These are phyloP conservation scores for Gallinago jamesoni DNA, from an alignment of 2,113 vertebrate species.

Conservation along the genomic window DNA sequence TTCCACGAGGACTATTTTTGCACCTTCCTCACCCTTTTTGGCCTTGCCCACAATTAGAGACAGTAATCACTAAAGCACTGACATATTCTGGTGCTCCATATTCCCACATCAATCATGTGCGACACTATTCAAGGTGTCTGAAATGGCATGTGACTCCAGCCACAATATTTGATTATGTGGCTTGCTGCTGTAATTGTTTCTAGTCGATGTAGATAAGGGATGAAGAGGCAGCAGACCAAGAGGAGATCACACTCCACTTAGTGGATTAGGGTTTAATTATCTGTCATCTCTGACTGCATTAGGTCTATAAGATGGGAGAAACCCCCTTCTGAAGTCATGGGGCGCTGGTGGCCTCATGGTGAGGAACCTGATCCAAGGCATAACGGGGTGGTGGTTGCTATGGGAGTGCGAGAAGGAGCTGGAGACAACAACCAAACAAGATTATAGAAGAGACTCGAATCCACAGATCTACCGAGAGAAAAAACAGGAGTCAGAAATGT, in stretches of 20 bases:
- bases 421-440: background rate
- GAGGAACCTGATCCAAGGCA: background rate
- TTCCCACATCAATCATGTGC: background rate
- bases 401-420: background rate
- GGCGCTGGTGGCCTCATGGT: fast-evolving
- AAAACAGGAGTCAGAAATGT: background rate
- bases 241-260: background rate
- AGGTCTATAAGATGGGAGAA: background rate
- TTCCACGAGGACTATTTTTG: background rate
- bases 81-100: background rate
- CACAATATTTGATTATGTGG: background rate
- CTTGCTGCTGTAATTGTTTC: background rate
- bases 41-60: background rate
- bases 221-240: background rate
- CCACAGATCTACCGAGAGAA: background rate
- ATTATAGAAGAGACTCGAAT: background rate
- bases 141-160: background rate
- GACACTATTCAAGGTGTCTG: background rate
- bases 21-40: background rate
- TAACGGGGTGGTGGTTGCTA: background rate
- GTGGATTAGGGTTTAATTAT: background rate
- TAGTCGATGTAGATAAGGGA: background rate
- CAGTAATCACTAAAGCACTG: background rate
- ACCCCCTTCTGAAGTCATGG: fast-evolving
- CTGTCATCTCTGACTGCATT: background rate